These are phyloP conservation scores for Sitta europaea DNA, from an alignment of 2,113 vertebrate genomes.

Conservation along the genomic window DNA sequence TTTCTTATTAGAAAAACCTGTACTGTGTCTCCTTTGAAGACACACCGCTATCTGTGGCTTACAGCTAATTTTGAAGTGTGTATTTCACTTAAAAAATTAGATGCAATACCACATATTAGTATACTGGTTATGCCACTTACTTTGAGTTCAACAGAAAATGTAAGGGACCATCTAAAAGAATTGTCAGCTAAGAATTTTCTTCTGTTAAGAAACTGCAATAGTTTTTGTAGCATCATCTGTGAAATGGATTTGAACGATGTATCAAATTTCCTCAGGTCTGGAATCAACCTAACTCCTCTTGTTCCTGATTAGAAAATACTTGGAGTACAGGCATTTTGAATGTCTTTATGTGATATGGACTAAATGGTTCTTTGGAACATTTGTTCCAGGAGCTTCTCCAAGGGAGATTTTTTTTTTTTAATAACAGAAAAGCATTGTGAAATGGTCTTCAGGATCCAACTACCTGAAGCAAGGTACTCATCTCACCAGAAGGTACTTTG, in stretches of 20 bases:
- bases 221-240: background rate
- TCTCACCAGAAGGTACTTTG: background rate
- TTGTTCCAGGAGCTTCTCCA: background rate
- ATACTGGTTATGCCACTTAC: background rate
- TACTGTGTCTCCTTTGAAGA: background rate
- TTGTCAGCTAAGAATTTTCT: no score
- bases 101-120: background rate
- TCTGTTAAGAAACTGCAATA: background rate
- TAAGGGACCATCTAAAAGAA: background rate
- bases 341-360: background rate
- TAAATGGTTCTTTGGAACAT: background rate
- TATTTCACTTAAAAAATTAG: background rate
- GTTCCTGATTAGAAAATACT: background rate
- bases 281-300: background rate
- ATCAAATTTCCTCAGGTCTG: background rate
- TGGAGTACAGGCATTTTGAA: background rate
- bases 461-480: background rate
- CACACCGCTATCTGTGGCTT: background rate
- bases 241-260: background rate
- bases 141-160: background rate
- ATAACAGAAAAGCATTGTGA: background rate
- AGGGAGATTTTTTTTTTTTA: background rate
- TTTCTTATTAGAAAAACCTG: background rate
- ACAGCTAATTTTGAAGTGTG: background rate
- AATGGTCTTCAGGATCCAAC: background rate